Conservation (phyloP, 2,113 vertebrate species). For the Cacatua alba region DNA sequence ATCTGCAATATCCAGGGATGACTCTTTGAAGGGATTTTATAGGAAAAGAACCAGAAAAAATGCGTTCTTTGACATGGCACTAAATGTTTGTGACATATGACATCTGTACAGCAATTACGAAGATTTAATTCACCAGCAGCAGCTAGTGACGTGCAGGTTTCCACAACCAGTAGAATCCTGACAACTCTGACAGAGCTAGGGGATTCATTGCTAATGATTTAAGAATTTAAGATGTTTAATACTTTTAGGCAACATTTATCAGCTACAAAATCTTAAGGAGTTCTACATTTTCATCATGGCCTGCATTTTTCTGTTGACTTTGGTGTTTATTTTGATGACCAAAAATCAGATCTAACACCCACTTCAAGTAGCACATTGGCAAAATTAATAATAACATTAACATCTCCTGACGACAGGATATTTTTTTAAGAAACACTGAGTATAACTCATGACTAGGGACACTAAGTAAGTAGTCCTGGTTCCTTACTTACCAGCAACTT, state of each 20-base stretch:
- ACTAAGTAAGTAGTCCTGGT: not conserved
- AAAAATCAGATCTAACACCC: not conserved
- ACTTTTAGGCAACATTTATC: constrained; percentile 26
- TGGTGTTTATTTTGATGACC: not conserved
- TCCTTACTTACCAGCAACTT: not conserved
- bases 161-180: not conserved
- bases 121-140: not conserved
- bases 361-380: not conserved
- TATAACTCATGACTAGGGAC: not conserved
- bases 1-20: not conserved
- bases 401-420: not conserved
- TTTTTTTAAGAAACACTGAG: not conserved
- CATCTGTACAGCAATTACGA: not conserved
- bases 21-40: not conserved
- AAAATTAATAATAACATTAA: constrained; percentile 2
- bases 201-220: not conserved
- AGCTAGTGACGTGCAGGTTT: not conserved
- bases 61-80: not conserved
- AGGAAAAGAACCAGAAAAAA: not conserved
- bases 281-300: not conserved
- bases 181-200: not conserved
- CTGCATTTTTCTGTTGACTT: not conserved
- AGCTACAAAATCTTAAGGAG: not conserved
- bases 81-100: not conserved
- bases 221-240: not conserved